Evolutionary conservation across 2,888 invertebrate species (phyloP), one percentile per base, ranked within the genome.

Genomic region (Ophraella communa): DNA sequence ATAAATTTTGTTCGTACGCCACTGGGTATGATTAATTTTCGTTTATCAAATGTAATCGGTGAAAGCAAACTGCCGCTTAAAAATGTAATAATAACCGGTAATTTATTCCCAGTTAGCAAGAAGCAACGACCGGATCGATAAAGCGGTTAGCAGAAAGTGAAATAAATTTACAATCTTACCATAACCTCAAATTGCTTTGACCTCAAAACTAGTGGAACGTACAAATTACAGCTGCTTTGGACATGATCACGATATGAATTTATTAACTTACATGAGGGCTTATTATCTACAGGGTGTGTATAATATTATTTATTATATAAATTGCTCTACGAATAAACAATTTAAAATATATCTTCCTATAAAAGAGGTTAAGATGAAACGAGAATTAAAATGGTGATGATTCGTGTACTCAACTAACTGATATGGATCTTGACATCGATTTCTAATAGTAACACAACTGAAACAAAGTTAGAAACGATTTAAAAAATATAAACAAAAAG

Each of bases 91-190:
- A 65, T 65, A 55, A 60, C 52, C 56, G 44, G 49, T 64, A 64
- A 64, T 64, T 64, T 64, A 54, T 49, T 56, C 49, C 20, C 20
- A 23, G 18, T 27, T 45, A 27, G 35, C 52, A 39, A 39, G 42
- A 55, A 47, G 14, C 51, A 42, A 52, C 60, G 60, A 53, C 51
- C 60, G 17, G 14, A 5, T 51, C 60, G 60, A 42, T 44, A 39
- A 51, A 52, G 60, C 23, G 33, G 59, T 60, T 61, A 56, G 57
- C 59, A 61, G 65, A 65, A 65, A 65, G 65, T 65, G 65, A 65
- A 65, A 61, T 56, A 52, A 65, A 61, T 60, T 61, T 65, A 45
- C 52, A 56, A 61, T 51, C 60, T 52, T 60, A 23, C 45, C 56
- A 61, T 61, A 62, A 55, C 59, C 58, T 54, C 64, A 64, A 64